Evolutionary conservation across 2,113 vertebrate genomes (phyloP), one percentile per base, ranked within the genome.

Genomic region (Carassius gibelio): DNA sequence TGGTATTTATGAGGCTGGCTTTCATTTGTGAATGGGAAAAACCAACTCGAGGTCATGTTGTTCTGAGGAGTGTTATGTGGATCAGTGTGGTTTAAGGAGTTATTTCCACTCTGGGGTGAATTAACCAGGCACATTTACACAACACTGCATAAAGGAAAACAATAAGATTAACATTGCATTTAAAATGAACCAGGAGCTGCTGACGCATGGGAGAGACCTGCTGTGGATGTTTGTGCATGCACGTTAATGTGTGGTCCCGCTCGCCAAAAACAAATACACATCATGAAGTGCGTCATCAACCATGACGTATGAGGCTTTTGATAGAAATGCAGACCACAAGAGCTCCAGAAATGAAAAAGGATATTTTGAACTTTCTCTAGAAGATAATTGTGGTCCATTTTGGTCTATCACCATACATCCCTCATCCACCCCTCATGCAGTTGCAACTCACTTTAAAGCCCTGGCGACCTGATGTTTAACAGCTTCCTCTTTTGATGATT

Each of bases 241-340:
- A 89, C 85, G 75, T 61, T 76, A 17, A 52, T 83, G 50, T 38
- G 81, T 82, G 79, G 66, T 91, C 90, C 87, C 92, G 89, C 61
- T 42, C n/a, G 5, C 71, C 62, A 82, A 88, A 90, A 87, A 89
- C 83, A 88, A 85, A 83, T 89, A 88, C 85, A 87, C 87, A 87
- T 89, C 80, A 81, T 77, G 50, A 84, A 88, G 91, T 92, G 91
- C 91, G 91, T 93, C 91, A 93, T 86, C 88, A 84, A 17, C 84
- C 83, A 77, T 13, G 55, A 62, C 30, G 42, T 81, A 86, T 3
- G 6, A 23, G 80, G 38, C 11, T 38, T 88, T 19, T 80, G 84
- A 79, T 72, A 50, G 68, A 50, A 36, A 74, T 38, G 2, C 68
- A 75, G 30, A 30, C 66, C 48, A 30, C 36, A 61, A 72, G 50